These are phyloP conservation scores for Drosophila sproati DNA, from an alignment of 1,140 invertebrate genomes.

Conservation along the genomic window DNA sequence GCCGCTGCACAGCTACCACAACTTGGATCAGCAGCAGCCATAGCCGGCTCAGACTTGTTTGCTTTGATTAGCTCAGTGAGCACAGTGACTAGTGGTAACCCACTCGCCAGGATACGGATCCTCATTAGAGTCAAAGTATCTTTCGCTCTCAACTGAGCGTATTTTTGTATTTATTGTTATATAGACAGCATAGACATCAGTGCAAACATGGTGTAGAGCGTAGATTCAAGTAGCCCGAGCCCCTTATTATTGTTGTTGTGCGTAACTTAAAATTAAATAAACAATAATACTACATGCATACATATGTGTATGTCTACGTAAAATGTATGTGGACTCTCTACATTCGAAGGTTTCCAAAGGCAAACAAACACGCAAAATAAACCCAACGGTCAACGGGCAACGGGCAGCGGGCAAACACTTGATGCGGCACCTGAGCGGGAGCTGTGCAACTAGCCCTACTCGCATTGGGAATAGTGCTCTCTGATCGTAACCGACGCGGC, in stretches of 20 bases:
- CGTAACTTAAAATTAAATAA: slow-evolving; percentile 76
- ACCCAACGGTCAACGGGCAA: slow-evolving; percentile 34
- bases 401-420: slow-evolving; percentile 57
- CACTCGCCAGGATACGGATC: slow-evolving; percentile 41
- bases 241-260: slow-evolving; percentile 45
- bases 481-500: slow-evolving; percentile 72
- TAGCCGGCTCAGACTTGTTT: slow-evolving; percentile 42
- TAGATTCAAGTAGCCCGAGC: slow-evolving; percentile 54
- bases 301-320: slow-evolving; percentile 9
- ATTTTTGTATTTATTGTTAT: neutral
- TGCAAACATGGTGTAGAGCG: slow-evolving; percentile 45
- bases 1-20: slow-evolving; percentile 26
- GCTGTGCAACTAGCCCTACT: neutral
- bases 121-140: slow-evolving; percentile 60
- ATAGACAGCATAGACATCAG: slow-evolving; percentile 32
- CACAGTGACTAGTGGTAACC: slow-evolving; percentile 61
- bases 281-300: slow-evolving; percentile 45
- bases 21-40: slow-evolving; percentile 13
- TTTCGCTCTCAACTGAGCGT: neutral
- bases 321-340: slow-evolving; percentile 49
- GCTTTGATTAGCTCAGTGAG: slow-evolving; percentile 69
- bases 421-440: slow-evolving; percentile 56
- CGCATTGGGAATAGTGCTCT: slow-evolving; percentile 20
- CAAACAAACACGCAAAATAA: slow-evolving; percentile 75
- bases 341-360: slow-evolving; percentile 50